These are phyloP conservation scores for Drosophila nebulosa DNA, from an alignment of 1,140 invertebrate genomes.

Conservation along the genomic window DNA sequence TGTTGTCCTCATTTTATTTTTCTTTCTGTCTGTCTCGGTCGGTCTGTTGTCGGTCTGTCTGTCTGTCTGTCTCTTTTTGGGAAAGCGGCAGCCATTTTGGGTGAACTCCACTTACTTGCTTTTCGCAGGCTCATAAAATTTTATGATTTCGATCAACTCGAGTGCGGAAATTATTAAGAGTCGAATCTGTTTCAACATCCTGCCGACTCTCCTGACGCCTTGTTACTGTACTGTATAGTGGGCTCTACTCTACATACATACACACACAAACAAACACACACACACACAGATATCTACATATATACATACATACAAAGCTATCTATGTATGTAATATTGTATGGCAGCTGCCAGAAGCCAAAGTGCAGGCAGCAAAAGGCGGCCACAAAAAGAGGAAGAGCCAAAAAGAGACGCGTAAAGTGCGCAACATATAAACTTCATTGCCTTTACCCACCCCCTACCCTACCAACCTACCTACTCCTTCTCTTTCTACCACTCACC, in stretches of 20 bases:
- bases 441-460: conserved; percentile 10
- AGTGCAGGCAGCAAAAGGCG: conserved; percentile 31
- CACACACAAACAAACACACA: neutral
- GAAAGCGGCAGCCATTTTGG: conserved; percentile 69
- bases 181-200: conserved; percentile 78
- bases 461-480: too few species aligned
- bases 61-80: conserved; percentile 41
- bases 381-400: conserved; percentile 3
- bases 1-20: conserved; percentile 25
- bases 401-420: conserved; percentile 26
- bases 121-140: conserved; percentile 77
- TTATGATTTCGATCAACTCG: conserved; percentile 80
- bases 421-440: conserved; percentile 59
- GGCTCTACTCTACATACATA: conserved; percentile 30
- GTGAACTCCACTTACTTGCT: conserved; percentile 61
- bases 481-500: neutral
- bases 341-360: conserved; percentile 49
- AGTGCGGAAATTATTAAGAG: conserved; percentile 80
- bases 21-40: neutral
- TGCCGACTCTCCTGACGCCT: conserved; percentile 33
- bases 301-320: neutral
- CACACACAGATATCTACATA: neutral
- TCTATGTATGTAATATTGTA: conserved; percentile 45
- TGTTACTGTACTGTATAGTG: conserved; percentile 6
- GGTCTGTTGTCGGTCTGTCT: conserved; percentile 17